phyloP scores from a whole-genome alignment of 2,888 invertebrate species.

The Drosophila gaucha region DNA sequence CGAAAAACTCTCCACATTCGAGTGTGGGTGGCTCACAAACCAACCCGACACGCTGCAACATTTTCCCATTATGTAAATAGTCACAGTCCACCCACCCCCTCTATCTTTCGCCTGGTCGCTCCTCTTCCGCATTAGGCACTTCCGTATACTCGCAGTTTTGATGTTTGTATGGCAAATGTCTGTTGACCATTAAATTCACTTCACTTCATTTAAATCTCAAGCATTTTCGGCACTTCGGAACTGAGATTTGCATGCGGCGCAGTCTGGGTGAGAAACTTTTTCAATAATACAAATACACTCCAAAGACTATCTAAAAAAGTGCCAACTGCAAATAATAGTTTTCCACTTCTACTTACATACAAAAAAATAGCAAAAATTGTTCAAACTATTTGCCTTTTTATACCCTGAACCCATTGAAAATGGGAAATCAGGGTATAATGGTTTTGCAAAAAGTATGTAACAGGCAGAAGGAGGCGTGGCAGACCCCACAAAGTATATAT shows the following conservation, averaged over 20 bases:
- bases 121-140: conserved; percentile 10
- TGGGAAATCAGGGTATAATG: too few species aligned
- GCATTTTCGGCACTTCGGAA: conserved; percentile 56
- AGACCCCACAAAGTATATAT: too few species aligned
- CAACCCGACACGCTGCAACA: conserved; percentile 37
- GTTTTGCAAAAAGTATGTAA: too few species aligned
- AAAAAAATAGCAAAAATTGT: conserved; percentile 9
- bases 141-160: conserved; percentile 38
- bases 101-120: background rate
- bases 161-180: conserved; percentile 68
- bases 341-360: conserved; percentile 28
- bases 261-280: conserved; percentile 57
- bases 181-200: conserved; percentile 81
- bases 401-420: too few species aligned
- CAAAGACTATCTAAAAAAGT: conserved; percentile 48
- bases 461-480: too few species aligned
- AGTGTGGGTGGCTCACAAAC: conserved; percentile 6
- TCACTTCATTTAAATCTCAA: conserved; percentile 81
- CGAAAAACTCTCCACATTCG: conserved; percentile 39
- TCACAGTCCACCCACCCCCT: background rate
- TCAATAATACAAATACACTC: conserved; percentile 72
- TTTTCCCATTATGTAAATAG: conserved; percentile 60
- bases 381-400: conserved; percentile 27
- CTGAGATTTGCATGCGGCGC: conserved; percentile 53
- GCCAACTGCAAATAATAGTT: conserved; percentile 81